A percentile compares a stretch with the other conserved stretches of the same genome.
Evolutionary conservation across 2,888 invertebrate species (phyloP).

Genomic region (Macropis europaea): DNA sequence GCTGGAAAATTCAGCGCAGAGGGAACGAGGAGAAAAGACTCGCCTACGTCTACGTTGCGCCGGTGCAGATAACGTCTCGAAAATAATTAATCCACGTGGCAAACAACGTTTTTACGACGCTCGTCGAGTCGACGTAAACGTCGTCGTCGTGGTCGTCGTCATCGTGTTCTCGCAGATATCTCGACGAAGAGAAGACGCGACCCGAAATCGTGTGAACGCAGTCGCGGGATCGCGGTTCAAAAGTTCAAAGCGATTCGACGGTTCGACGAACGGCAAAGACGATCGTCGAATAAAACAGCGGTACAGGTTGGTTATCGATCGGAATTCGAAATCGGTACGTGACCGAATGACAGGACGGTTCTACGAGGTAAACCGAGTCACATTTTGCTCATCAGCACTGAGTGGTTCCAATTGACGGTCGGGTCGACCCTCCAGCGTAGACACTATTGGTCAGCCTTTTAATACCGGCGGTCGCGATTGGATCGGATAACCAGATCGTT

Average conservation of each 20-base stretch:
- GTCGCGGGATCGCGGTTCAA: no score
- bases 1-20: background rate
- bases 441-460: constrained; percentile 74
- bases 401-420: constrained; percentile 75
- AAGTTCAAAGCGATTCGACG: background rate
- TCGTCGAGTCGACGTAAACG: constrained; percentile 17
- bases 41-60: no score
- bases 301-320: constrained; percentile 26
- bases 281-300: background rate
- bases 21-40: background rate
- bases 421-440: constrained; percentile 61
- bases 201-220: background rate
- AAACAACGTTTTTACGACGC: constrained; percentile 48
- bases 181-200: background rate
- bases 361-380: constrained; percentile 58
- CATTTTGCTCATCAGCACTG: constrained; percentile 65
- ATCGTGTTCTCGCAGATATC: no score
- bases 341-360: constrained; percentile 38
- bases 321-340: constrained; percentile 26
- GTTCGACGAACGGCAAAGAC: background rate
- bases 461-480: constrained; percentile 69
- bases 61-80: constrained; percentile 49
- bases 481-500: constrained; percentile 57
- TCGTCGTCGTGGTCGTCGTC: constrained; percentile 3
- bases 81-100: constrained; percentile 53